Evolutionary conservation across 1,140 invertebrate genomes (phyloP).

Genomic region (Limonius californicus): DNA sequence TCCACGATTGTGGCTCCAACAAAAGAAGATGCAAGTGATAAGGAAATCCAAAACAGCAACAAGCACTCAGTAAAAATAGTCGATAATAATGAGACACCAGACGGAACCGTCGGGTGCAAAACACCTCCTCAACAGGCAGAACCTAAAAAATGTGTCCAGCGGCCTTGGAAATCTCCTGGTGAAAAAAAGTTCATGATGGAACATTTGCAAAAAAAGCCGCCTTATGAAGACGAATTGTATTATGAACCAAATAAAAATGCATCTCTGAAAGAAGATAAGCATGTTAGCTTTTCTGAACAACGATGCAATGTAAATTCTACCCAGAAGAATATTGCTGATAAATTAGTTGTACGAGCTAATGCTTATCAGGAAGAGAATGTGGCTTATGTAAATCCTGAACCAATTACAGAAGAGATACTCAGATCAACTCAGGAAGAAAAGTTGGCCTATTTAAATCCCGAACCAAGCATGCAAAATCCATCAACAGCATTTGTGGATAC

Average conservation of each 20-base stretch:
- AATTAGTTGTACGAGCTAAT: no score
- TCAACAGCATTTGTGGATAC: no score
- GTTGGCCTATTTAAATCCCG: not conserved
- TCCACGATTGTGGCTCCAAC: no score
- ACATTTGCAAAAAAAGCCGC: not conserved
- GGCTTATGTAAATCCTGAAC: no score
- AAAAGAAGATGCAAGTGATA: not conserved
- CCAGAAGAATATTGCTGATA: no score
- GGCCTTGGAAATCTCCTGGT: slow-evolving; percentile 19
- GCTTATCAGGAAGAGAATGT: no score
- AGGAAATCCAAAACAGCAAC: not conserved
- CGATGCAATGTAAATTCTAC: no score
- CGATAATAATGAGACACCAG: not conserved
- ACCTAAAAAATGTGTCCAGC: not conserved
- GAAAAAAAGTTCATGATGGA: slow-evolving; percentile 22
- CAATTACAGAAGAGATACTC: not conserved
- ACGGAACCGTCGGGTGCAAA: not conserved
- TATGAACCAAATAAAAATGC: no score
- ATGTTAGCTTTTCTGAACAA: no score
- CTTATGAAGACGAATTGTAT: no score
- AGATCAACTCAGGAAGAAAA: not conserved
- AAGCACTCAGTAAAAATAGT: not conserved
- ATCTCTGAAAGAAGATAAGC: no score
- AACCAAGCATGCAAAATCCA: not conserved
- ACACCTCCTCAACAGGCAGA: not conserved